Evolutionary conservation across 2,797 vertebrate genomes (phyloP), one percentile per base, ranked within the genome.

Genomic region (Mastacembelus armatus): DNA sequence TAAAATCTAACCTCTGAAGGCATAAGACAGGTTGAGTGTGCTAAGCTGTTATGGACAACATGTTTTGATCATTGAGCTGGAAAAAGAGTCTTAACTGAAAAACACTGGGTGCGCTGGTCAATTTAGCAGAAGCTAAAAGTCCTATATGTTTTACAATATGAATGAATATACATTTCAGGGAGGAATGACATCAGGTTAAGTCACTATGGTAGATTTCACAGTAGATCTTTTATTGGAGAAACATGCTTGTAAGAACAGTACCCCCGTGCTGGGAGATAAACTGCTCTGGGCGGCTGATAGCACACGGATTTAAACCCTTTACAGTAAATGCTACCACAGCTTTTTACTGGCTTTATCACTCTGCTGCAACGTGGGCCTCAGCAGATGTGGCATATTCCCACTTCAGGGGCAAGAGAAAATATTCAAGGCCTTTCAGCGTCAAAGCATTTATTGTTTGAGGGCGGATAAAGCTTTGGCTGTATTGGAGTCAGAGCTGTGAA

Each of bases 361-460:
- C 52, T 15, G 52, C 71, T 81, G 74, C 74, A 66, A 62, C 78
- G 57, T 65, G 67, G 78, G 59, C 67, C 63, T 3, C 11, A 51
- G 75, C 66, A 73, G 54, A 78, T 71, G 67, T 70, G 71, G 45
- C 78, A 71, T 79, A 80, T 74, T 80, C 69, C 64, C 48, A 56
- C 80, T 83, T 66, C 60, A 72, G 58, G 66, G 30, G 56, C 47
- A 22, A 48, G 39, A 81, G 62, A 67, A 64, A 51, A 65, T 51
- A 57, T 74, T 77, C 68, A 77, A 77, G 73, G 79, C 68, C 71
- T 70, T 74, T 62, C 57, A 44, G 42, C 32, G 49, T 83, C 75
- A 88, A 74, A 76, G 80, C 71, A 7, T 52, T 67, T 49, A 78
- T 81, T 84, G 75, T 83, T 57, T 56, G 71, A 72, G 49, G 36